These are phyloP conservation scores for Andrena haemorrhoa DNA, from an alignment of 2,888 invertebrate species.

Conservation along the genomic window DNA sequence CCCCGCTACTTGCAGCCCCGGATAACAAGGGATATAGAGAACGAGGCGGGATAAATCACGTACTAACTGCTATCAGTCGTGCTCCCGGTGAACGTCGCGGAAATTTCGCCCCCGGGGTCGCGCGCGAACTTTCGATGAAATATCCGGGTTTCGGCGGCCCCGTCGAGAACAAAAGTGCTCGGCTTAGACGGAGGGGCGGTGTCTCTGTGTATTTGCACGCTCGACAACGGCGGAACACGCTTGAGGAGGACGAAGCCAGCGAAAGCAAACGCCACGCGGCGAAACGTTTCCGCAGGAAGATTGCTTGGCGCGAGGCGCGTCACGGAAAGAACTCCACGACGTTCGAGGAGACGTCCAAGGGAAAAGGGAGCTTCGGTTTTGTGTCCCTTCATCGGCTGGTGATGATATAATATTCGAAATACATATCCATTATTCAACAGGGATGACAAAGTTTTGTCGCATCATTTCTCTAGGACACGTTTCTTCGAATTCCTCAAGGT, in stretches of 20 bases:
- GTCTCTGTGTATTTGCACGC: constrained; percentile 37
- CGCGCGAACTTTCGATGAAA: constrained; percentile 46
- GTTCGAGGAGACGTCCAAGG: constrained; percentile 5
- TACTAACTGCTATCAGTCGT: constrained; percentile 54
- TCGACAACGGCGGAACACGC: constrained; percentile 10
- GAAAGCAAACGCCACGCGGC: constrained; percentile 31
- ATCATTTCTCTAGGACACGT: not conserved
- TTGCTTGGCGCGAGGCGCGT: constrained; percentile 18
- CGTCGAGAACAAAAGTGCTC: constrained; percentile 27
- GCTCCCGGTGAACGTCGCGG: constrained; percentile 45
- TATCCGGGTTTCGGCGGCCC: constrained; percentile 37
- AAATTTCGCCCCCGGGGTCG: constrained; percentile 32
- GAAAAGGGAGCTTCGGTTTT: constrained; percentile 1
- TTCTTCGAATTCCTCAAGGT: not conserved
- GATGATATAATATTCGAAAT: too few species aligned
- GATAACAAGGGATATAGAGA: constrained; percentile 62
- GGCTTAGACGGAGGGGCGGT: not conserved
- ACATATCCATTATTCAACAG: too few species aligned
- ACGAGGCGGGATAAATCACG: constrained; percentile 52
- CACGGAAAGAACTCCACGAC: constrained; percentile 28
- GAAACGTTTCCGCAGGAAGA: constrained; percentile 15
- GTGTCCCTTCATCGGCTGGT: not conserved
- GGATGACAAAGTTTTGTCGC: too few species aligned
- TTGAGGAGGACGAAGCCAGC: not conserved
- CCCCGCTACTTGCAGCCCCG: constrained; percentile 41